Evolutionary conservation across 2,113 vertebrate species (phyloP).

Genomic region (Entomyzon cyanotis): DNA sequence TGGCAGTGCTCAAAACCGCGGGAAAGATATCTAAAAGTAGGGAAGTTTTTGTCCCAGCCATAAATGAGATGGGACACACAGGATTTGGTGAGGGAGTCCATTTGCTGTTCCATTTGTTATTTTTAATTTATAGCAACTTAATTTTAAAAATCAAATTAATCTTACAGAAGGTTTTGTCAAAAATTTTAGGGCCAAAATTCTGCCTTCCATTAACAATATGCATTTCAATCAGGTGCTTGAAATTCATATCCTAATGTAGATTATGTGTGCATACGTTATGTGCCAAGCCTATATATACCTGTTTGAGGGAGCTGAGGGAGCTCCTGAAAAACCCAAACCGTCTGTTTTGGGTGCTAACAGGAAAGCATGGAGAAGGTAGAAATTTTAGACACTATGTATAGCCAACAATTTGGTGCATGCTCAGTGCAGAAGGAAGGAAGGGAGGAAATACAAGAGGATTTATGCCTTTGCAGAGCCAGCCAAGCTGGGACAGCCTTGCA

Average conservation of each 20-base stretch:
- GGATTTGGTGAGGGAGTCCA: neutral
- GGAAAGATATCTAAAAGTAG: neutral
- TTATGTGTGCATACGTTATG: neutral
- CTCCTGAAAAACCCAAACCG: neutral
- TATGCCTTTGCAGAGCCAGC: neutral
- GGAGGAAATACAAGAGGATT: neutral
- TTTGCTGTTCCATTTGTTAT: neutral
- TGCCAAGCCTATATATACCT: neutral
- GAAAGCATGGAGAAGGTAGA: neutral
- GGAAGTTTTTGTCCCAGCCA: neutral
- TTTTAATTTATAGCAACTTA: neutral
- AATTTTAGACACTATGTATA: neutral
- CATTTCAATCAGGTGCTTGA: neutral
- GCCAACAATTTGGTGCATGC: neutral
- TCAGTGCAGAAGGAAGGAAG: neutral
- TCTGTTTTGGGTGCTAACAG: neutral
- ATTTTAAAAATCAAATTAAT: neutral
- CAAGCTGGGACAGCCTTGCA: neutral
- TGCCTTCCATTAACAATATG: neutral
- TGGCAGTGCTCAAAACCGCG: neutral
- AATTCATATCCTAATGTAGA: neutral
- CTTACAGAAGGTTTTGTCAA: neutral
- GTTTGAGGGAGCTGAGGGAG: neutral
- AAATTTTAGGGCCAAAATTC: neutral
- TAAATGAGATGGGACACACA: neutral